Conservation (phyloP, 2,797 vertebrate genomes). For the Balearica regulorum region DNA sequence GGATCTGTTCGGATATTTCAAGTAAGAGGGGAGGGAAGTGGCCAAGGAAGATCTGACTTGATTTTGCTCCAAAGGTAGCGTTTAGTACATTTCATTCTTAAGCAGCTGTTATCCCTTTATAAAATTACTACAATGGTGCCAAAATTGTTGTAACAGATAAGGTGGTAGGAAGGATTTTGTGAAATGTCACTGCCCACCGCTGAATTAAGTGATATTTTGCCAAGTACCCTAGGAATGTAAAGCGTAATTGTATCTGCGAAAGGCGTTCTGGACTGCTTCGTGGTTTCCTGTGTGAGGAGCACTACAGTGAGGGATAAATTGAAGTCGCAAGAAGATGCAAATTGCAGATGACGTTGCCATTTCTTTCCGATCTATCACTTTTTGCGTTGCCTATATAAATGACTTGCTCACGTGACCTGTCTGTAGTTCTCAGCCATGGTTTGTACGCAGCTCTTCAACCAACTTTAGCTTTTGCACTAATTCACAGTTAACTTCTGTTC, state of each 20-base stretch:
- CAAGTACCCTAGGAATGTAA: not conserved
- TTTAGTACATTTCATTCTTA: not conserved
- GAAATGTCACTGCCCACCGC: not conserved
- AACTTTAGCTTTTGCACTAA: slow-evolving; percentile 68
- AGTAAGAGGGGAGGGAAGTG: not conserved
- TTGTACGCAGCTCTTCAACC: slow-evolving; percentile 30
- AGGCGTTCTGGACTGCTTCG: not conserved
- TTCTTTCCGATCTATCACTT: not conserved
- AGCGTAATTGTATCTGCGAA: not conserved
- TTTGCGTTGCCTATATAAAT: not conserved
- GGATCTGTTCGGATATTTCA: not conserved
- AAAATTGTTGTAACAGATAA: not conserved
- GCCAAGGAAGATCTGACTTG: not conserved
- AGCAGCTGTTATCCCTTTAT: not conserved
- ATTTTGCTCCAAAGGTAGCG: not conserved
- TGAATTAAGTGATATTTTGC: not conserved
- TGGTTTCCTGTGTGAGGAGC: not conserved
- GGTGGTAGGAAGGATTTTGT: not conserved
- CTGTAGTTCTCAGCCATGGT: not conserved
- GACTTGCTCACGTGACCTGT: not conserved
- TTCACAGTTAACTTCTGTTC: slow-evolving; percentile 45
- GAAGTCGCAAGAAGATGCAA: not conserved
- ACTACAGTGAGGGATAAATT: not conserved
- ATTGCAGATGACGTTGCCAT: not conserved
- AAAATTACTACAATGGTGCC: not conserved